These are phyloP conservation scores for Cecidostiba fungosa DNA, from an alignment of 2,888 invertebrate genomes.

Conservation along the genomic window DNA sequence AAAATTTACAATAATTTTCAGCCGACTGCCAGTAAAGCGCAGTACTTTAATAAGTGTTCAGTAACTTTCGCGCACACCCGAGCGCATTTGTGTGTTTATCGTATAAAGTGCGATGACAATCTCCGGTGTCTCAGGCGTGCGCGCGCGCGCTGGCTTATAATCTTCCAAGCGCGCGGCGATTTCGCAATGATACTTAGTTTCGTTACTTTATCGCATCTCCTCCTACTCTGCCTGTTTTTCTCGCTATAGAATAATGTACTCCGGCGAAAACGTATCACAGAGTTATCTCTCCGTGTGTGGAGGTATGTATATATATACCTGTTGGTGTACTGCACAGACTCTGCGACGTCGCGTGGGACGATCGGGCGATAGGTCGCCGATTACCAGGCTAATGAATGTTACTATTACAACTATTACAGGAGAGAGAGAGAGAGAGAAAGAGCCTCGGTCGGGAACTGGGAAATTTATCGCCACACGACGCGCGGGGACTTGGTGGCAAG, in stretches of 20 bases:
- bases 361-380: slow-evolving; percentile 68
- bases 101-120: slow-evolving; percentile 63
- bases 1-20: slow-evolving; percentile 61
- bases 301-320: slow-evolving; percentile 7
- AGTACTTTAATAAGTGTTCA: slow-evolving; percentile 57
- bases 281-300: slow-evolving; percentile 56
- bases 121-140: slow-evolving; percentile 42
- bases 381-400: slow-evolving; percentile 69
- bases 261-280: slow-evolving; percentile 67
- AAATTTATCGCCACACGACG: slow-evolving; percentile 69
- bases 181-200: slow-evolving; percentile 70
- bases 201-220: slow-evolving; percentile 68
- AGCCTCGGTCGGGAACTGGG: slow-evolving; percentile 41
- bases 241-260: slow-evolving; percentile 68
- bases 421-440: neutral
- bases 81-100: slow-evolving; percentile 57
- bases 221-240: slow-evolving; percentile 19
- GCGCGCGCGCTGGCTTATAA: slow-evolving; percentile 60
- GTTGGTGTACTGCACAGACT: slow-evolving; percentile 54
- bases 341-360: slow-evolving; percentile 69
- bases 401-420: slow-evolving; percentile 60
- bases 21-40: slow-evolving; percentile 22
- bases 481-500: slow-evolving; percentile 63
- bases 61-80: slow-evolving; percentile 1
- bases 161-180: slow-evolving; percentile 60